Evolutionary conservation across 2,888 invertebrate genomes (phyloP), one percentile per base, ranked within the genome.

Genomic region (Drosophila villosipedis): DNA sequence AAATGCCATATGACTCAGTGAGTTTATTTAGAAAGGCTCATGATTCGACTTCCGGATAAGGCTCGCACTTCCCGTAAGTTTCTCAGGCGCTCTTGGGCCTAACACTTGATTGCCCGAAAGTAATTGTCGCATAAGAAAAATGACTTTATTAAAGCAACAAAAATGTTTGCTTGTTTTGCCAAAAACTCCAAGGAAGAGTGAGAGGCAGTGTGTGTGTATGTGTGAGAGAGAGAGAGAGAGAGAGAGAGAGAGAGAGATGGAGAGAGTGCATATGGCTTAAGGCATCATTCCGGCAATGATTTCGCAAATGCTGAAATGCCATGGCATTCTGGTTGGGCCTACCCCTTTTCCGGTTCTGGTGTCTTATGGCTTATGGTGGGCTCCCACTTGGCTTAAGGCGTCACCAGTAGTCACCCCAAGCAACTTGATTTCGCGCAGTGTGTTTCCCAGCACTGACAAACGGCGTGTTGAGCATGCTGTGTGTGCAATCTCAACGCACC

Each of bases 341-440:
- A 71, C 59, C 73, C 81, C 68, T 73, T 80, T 78, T 76, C 58
- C 59, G 65, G 53, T 61, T 70, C 53, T 30, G 54, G 65, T 52
- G 10, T 72, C 73, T 62, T 55, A 54, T 30, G 75, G 68, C 75
- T 78, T 83, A 78, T 65, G 69, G 68, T 57, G 67, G 59, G 68
- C 71, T 64, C 31, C 58, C 43, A 61, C 72, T 66, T 73, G 68
- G 76, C 78, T 76, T 76, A 68, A 61, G 76, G 80, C 78, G 72
- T 72, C 68, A 60, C 33, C 55, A 50, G 57, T 39, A 68, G 65
- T 50, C 61, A 59, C 67, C 57, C 54, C 35, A 71, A 53, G 39
- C 67, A 60, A 60, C 79, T 67, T 74, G 73, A 75, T 84, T 89
- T 87, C 80, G 82, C 60, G 47, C 85, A 83, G 88, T 83, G 78